phyloP scores from a whole-genome alignment of 2,888 invertebrate species.

The Dexiosoma caninum region DNA sequence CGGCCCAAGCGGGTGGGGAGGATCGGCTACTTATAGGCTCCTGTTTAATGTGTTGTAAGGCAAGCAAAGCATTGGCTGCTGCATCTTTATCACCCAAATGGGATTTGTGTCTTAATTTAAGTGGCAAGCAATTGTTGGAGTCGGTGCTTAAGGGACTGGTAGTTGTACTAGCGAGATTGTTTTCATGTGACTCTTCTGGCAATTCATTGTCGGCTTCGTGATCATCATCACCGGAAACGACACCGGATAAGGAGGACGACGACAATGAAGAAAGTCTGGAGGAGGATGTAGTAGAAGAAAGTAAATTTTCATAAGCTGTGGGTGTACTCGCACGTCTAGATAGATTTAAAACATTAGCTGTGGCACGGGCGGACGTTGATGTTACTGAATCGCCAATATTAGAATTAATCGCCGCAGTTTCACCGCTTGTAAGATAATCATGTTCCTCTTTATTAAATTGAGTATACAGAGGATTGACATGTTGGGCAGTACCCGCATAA shows the following conservation, averaged over 20 bases:
- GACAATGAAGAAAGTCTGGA: conserved; percentile 79
- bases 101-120: conserved; percentile 94
- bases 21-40: conserved; percentile 84
- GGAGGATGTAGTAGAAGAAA: conserved; percentile 82
- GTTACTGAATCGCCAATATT: conserved; percentile 72
- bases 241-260: conserved; percentile 82
- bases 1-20: conserved; percentile 88
- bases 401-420: conserved; percentile 71
- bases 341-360: conserved; percentile 83
- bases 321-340: conserved; percentile 84
- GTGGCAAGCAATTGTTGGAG: conserved; percentile 88
- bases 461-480: conserved; percentile 57
- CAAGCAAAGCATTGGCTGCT: conserved; percentile 88
- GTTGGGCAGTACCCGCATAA: conserved; percentile 65
- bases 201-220: conserved; percentile 54
- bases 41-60: conserved; percentile 90
- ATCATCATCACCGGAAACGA: conserved; percentile 79
- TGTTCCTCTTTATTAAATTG: conserved; percentile 56
- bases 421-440: conserved; percentile 65
- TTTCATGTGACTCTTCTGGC: conserved; percentile 58
- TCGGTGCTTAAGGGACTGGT: conserved; percentile 76
- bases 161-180: conserved; percentile 64
- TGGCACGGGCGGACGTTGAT: conserved; percentile 67
- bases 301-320: conserved; percentile 82
- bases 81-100: conserved; percentile 94